Base-by-base conservation (phyloP, 2,113 vertebrate genomes). In the Nothocercus nigrocapillus region DNA sequence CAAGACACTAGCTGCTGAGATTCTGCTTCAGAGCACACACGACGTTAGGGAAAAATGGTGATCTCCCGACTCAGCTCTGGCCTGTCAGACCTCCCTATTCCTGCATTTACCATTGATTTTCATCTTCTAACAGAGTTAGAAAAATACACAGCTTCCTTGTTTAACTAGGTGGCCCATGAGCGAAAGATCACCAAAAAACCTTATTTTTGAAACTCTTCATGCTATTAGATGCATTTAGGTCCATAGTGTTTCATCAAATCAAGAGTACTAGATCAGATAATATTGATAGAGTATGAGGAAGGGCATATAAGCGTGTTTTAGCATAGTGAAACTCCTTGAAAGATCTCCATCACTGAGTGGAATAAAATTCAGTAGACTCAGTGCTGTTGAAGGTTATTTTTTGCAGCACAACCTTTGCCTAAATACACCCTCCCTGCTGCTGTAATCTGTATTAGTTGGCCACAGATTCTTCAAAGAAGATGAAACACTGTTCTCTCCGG, bases 401-500 rank as follows among this genome's bases (percentile, higher is more conserved):
- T 56, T 73, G 28, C 27, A 58, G n/a, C n/a, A 25, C 20, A 91
- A 10, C n/a, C 18, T 67, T 72, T 83, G n/a, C 63, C 68, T 96
- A 85, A 93, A 75, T 67, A 73, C 19, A 30, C 32, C 25, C 17
- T 61, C 13, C 13, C 40, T 68, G 44, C 59, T 95, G 63, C 45
- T 77, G 28, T 62, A 93, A 84, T 89, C 53, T 84, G 20, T 88
- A 82, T 92, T 82, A 82, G 72, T 67, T 82, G 56, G 51, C 80
- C 74, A 63, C 47, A 32, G 86, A 80, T 76, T 90, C 90, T 82
- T 54, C 73, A 83, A 95, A 95, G 81, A 95, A 91, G 84, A 95
- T 94, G 94, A 96, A 95, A 92, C 80, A 73, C 17, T 85, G 27
- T 90, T 97, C 87, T 66, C 67, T 95, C 67, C 82, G 69, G 32